phyloP scores from a whole-genome alignment of 2,113 vertebrate species.

The Otocyon megalotis region DNA sequence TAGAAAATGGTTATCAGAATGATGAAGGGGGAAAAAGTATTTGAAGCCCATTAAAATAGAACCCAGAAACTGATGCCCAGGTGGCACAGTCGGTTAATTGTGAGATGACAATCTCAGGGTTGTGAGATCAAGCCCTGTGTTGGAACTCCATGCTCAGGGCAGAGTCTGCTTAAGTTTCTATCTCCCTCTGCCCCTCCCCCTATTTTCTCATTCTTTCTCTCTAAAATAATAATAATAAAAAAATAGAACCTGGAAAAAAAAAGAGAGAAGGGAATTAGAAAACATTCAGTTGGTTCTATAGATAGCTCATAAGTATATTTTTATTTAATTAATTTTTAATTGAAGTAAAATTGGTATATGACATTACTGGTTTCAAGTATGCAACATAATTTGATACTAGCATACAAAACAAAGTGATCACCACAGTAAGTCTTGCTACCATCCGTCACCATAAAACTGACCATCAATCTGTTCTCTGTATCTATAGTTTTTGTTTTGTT shows the following conservation, averaged over 20 bases:
- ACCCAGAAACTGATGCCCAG: not conserved
- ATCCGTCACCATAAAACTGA: not conserved
- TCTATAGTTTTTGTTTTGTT: not conserved
- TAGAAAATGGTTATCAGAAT: not conserved
- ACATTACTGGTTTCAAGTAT: not conserved
- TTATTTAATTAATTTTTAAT: not conserved
- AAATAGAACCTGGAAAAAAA: not conserved
- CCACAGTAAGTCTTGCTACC: not conserved
- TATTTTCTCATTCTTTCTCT: not conserved
- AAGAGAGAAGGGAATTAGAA: accelerated
- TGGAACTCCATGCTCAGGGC: not conserved
- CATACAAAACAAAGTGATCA: not conserved
- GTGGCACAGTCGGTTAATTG: not conserved
- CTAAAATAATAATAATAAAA: not conserved
- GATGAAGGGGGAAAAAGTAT: not conserved
- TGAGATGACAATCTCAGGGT: not conserved
- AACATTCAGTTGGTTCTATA: not conserved
- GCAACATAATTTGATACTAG: not conserved
- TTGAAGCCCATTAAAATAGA: not conserved
- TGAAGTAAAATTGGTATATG: not conserved
- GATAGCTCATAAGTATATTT: not conserved
- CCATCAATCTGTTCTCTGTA: not conserved
- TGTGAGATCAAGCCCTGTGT: not conserved
- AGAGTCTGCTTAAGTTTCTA: not conserved
- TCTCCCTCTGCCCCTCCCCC: not conserved